phyloP scores from a whole-genome alignment of 53 echinoderm and acorn worm genomes.

The Crossaster papposus region DNA sequence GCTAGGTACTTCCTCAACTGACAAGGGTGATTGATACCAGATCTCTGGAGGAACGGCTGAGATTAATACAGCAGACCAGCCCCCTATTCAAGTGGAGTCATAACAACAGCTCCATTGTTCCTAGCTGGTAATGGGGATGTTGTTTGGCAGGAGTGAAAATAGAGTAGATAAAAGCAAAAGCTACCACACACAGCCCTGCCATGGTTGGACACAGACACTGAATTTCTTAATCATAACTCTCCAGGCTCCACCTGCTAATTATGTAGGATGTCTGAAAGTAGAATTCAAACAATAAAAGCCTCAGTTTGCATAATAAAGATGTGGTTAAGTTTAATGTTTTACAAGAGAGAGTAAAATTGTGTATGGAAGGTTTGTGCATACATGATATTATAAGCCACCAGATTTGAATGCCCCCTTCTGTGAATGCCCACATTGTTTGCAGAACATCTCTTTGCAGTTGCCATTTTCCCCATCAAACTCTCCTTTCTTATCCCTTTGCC shows the following conservation, averaged over 20 bases:
- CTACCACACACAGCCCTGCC: background rate
- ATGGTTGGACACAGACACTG: background rate
- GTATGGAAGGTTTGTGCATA: too few relatives aligned
- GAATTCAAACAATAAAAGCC: too few relatives aligned
- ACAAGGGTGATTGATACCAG: slow-evolving; percentile 29
- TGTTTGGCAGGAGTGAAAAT: background rate
- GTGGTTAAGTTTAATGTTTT: too few relatives aligned
- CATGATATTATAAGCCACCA: too few relatives aligned
- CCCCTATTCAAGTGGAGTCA: background rate
- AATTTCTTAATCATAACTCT: too few relatives aligned
- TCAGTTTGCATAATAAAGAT: too few relatives aligned
- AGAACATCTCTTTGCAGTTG: too few relatives aligned
- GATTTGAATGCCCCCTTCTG: too few relatives aligned
- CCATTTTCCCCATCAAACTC: background rate
- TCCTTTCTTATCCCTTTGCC: background rate
- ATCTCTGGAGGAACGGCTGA: background rate
- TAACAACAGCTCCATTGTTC: slow-evolving; percentile 32
- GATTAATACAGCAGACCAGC: background rate
- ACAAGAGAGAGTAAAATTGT: too few relatives aligned
- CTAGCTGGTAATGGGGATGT: slow-evolving; percentile 1
- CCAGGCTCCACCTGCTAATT: too few relatives aligned
- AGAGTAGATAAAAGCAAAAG: background rate
- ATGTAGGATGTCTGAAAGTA: too few relatives aligned
- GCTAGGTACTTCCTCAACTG: background rate
- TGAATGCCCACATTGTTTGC: too few relatives aligned